These are phyloP conservation scores for Cheirogaleus major DNA, from an alignment of 2,797 vertebrate species.

Conservation along the genomic window DNA sequence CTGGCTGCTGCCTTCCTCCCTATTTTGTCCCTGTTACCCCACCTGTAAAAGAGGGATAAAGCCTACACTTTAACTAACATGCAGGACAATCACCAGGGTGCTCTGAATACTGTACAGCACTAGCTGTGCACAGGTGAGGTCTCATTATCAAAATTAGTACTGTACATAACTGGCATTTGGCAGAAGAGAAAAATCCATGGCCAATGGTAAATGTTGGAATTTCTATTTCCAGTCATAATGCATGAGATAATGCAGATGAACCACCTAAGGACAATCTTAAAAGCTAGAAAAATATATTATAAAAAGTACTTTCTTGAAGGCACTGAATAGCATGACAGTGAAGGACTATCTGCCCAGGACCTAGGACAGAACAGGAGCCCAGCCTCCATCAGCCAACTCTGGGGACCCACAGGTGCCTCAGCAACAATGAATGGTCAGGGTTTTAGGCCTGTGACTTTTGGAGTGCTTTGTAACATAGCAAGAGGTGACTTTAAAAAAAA, in stretches of 20 bases:
- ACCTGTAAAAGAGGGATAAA: neutral
- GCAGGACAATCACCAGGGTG: rapidly evolving
- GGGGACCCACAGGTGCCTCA: rapidly evolving
- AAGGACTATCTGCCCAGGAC: rapidly evolving
- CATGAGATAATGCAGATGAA: rapidly evolving
- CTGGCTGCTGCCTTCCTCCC: too few relatives aligned
- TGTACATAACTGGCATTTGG: rapidly evolving
- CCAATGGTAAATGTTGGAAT: rapidly evolving
- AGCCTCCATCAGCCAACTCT: neutral
- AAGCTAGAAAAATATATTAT: neutral
- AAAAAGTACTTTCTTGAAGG: neutral
- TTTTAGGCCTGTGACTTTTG: neutral
- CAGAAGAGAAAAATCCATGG: neutral
- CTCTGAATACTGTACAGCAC: neutral
- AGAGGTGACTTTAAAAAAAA: neutral
- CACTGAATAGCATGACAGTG: rapidly evolving
- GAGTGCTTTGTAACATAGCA: neutral
- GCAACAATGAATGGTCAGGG: rapidly evolving
- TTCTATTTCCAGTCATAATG: rapidly evolving
- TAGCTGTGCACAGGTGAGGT: rapidly evolving
- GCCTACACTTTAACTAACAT: rapidly evolving
- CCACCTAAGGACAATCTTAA: neutral
- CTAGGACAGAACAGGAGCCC: rapidly evolving
- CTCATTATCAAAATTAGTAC: rapidly evolving
- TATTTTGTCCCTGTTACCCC: rapidly evolving